Conservation (phyloP, 2,888 invertebrate genomes). For the Nomada goodeniana region DNA sequence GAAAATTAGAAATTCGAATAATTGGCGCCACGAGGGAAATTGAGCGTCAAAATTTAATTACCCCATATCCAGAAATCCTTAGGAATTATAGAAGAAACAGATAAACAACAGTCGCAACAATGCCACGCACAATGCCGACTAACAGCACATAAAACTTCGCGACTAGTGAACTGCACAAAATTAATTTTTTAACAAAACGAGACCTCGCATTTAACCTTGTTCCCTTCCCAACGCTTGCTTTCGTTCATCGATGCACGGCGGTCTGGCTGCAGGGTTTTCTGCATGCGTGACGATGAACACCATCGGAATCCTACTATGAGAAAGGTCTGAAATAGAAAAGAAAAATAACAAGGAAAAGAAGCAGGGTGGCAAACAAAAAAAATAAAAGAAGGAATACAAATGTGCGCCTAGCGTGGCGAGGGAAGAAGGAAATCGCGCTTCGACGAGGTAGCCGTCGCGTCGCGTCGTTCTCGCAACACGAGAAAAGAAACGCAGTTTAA, state of each 20-base stretch:
- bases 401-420: slow-evolving; percentile 6
- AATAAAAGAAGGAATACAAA: slow-evolving; percentile 1
- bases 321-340: background rate
- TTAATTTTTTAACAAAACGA: slow-evolving; percentile 15
- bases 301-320: background rate
- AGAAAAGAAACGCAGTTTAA: slow-evolving; percentile 57
- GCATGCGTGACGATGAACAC: background rate
- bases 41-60: too few species aligned
- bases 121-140: background rate
- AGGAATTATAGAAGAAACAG: too few species aligned
- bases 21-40: too few species aligned
- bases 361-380: background rate
- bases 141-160: background rate
- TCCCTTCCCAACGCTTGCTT: background rate
- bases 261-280: background rate
- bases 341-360: background rate
- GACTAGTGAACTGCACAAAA: background rate
- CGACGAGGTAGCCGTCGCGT: slow-evolving; percentile 19
- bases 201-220: background rate
- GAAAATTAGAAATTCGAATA: too few species aligned
- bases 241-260: background rate
- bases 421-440: slow-evolving; percentile 31
- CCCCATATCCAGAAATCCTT: too few species aligned
- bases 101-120: too few species aligned
- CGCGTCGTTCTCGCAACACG: slow-evolving; percentile 10